Evolutionary conservation across 2,113 vertebrate species (phyloP).

Genomic region (Corythoichthys intestinalis): DNA sequence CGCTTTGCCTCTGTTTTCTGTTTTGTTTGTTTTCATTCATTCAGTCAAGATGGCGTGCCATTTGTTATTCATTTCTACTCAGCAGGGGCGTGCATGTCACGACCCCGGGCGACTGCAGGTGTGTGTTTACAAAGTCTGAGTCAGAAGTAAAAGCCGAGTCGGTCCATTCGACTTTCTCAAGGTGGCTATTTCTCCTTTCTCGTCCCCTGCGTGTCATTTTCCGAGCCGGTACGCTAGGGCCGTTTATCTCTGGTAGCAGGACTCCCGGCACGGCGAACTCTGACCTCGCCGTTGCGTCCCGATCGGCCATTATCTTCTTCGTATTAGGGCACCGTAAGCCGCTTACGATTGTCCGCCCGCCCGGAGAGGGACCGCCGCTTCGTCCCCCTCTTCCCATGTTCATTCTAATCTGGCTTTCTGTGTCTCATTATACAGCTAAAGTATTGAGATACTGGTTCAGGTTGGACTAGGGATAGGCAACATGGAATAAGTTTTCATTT

Average conservation of each 20-base stretch:
- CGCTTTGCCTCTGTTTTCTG: too few relatives aligned
- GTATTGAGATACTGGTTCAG: background rate
- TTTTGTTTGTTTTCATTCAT: background rate
- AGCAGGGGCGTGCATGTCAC: background rate
- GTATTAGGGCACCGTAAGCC: constrained; percentile 38
- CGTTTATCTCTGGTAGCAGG: background rate
- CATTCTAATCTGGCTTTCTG: background rate
- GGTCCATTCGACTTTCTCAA: background rate
- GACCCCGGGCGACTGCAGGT: background rate
- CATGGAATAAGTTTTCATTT: too few relatives aligned
- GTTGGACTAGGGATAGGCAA: background rate
- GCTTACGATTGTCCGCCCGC: constrained; percentile 25
- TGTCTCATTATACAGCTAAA: background rate
- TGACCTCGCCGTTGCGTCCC: background rate
- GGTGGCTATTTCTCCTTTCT: background rate
- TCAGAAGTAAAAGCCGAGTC: background rate
- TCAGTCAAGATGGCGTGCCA: background rate
- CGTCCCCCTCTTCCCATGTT: background rate
- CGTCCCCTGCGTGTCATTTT: background rate
- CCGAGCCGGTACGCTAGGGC: background rate
- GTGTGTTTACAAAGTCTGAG: background rate
- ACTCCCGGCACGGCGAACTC: background rate
- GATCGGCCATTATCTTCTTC: constrained; percentile 26
- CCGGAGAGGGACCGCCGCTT: background rate
- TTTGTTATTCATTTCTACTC: background rate